A percentile compares a stretch with the other conserved stretches of the same genome.
These are phyloP conservation scores for Sebastes vulpes DNA, from an alignment of 2,797 vertebrate species.

Conservation along the genomic window DNA sequence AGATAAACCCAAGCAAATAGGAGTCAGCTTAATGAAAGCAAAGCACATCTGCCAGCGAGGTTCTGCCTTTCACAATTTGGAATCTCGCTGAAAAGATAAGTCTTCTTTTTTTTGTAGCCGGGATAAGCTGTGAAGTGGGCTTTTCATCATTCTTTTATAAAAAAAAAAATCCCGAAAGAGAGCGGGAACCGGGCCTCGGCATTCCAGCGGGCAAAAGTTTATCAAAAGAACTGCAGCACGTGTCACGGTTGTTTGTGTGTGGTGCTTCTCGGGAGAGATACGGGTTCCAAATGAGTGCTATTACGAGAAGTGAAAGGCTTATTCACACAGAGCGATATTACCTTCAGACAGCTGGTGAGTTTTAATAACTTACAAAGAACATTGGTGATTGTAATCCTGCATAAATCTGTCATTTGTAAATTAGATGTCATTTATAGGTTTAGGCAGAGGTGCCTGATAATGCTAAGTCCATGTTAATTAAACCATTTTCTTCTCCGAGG, in stretches of 20 bases:
- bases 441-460: not conserved
- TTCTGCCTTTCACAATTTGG: slow-evolving; percentile 81
- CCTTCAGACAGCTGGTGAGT: not conserved
- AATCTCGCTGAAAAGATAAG: slow-evolving; percentile 84
- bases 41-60: slow-evolving; percentile 75
- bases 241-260: slow-evolving; percentile 3
- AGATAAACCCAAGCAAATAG: slow-evolving; percentile 83
- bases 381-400: slow-evolving; percentile 4
- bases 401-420: slow-evolving; percentile 1
- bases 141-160: slow-evolving; percentile 64
- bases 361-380: not conserved
- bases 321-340: not conserved
- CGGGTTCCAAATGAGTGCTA: not conserved
- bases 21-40: slow-evolving; percentile 78
- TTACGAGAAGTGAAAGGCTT: not conserved
- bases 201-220: slow-evolving; percentile 28
- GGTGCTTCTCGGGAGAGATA: not conserved
- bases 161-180: slow-evolving; percentile 1
- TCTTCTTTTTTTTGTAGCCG: slow-evolving; percentile 64
- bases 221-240: slow-evolving; percentile 8
- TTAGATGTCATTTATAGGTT: not conserved
- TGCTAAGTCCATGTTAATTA: slow-evolving; percentile 1
- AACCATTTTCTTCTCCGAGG: not conserved
- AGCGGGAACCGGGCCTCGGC: slow-evolving; percentile 1
- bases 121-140: slow-evolving; percentile 77